Evolutionary conservation across 2,888 invertebrate genomes (phyloP).

Genomic region (Caenorhabditis sp.): DNA sequence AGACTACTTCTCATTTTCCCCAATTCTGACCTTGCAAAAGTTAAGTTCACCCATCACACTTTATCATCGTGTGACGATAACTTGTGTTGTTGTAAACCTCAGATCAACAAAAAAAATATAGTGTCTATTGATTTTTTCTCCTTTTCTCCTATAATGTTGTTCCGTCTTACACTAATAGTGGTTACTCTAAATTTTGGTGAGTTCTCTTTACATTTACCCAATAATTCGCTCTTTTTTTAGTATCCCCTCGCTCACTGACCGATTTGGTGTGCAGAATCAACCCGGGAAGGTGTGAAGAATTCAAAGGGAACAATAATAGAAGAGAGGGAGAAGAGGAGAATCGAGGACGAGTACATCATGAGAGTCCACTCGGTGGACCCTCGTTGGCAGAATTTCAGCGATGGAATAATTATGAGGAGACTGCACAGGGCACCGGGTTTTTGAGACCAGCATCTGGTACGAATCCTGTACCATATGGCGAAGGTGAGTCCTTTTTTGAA

Average conservation of each 20-base stretch:
- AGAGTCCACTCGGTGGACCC: slow-evolving; percentile 45
- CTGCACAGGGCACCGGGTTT: slow-evolving; percentile 69
- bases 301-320: slow-evolving; percentile 13
- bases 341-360: background rate
- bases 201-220: background rate
- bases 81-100: no score
- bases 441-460: slow-evolving; percentile 44
- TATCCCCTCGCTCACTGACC: slow-evolving; percentile 27
- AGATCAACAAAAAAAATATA: no score
- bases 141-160: no score
- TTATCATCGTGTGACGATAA: no score
- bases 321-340: background rate
- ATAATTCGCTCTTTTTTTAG: slow-evolving; percentile 21
- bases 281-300: slow-evolving; percentile 42
- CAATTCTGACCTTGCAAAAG: no score
- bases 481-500: slow-evolving; percentile 45
- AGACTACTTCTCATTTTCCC: no score
- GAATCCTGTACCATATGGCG: slow-evolving; percentile 65
- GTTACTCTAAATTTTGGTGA: background rate
- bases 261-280: slow-evolving; percentile 60
- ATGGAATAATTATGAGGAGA: slow-evolving; percentile 70
- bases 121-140: no score
- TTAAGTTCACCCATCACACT: no score
- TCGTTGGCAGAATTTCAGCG: slow-evolving; percentile 45
- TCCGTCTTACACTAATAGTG: no score